Evolutionary conservation across 2,888 invertebrate genomes (phyloP), one percentile per base, ranked within the genome.

Genomic region (Unio delphinus): DNA sequence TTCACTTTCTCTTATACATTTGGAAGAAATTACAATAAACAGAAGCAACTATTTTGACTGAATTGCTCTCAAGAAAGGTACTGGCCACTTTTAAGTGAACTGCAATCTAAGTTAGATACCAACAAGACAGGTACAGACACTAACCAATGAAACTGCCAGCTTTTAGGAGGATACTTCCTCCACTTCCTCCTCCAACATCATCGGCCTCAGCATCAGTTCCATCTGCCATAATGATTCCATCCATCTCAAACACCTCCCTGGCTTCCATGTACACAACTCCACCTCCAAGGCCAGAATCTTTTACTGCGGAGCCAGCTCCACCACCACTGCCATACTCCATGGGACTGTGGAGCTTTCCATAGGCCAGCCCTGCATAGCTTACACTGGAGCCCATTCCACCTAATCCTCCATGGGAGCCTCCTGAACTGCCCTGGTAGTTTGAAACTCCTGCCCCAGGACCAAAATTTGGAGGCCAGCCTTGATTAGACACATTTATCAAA

Each of bases 371-470:
- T 3, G 83, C 68, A 58, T 66, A 55, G 8, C 68, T 72, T 59
- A 65, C 66, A 26, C 68, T 62, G 45, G 73, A 72, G 11, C 84
- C 84, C 11, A 54, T 61, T 3, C 84, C 83, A 23, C 84, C 85
- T 7, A 83, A 67, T 55, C 85, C 85, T 34, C 83, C 84, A 56
- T 85, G 82, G 2, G 83, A 81, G 0, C 75, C 85, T 18, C 85
- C 85, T 18, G 80, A 77, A 20, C 81, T 79, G 15, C 82, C 82
- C 15, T 59, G 18, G 15, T 60, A 56, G 58, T 72, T 55, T 15
- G 62, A 56, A 15, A 78, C 54, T 4, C 82, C 83, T n/a, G 80
- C 74, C 5, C 77, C 80, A 7, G 64, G 54, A 17, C 84, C 83
- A 6, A 11, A 11, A 7, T 80, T 79, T 15, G 81, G 70, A 1